Evolutionary conservation across 2,797 vertebrate species (phyloP).

Genomic region (Ptychobarbus kaznakovi): DNA sequence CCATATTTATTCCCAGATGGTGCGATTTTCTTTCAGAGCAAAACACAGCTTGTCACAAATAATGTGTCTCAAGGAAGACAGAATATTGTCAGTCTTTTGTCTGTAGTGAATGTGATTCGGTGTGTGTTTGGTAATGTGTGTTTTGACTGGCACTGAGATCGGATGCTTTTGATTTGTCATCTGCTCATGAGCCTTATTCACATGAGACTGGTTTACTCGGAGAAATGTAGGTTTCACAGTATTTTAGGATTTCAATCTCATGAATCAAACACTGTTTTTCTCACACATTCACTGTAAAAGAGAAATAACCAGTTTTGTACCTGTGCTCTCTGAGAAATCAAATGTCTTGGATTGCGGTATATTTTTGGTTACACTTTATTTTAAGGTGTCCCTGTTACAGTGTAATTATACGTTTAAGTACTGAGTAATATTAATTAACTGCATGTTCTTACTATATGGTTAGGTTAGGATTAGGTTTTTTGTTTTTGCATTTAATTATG

Average conservation of each 20-base stretch:
- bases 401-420: too few species aligned
- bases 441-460: too few species aligned
- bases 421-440: too few species aligned
- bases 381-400: too few species aligned
- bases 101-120: background rate
- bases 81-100: conserved; percentile 12
- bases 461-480: too few species aligned
- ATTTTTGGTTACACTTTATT: background rate
- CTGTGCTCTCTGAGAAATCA: background rate
- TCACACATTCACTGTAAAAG: background rate
- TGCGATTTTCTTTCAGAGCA: background rate
- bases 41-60: conserved; percentile 23
- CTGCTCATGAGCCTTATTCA: background rate
- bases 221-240: background rate
- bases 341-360: background rate
- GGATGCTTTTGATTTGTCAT: background rate
- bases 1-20: conserved; percentile 30
- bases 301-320: background rate
- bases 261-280: background rate
- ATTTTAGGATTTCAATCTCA: background rate
- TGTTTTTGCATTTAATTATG: too few species aligned
- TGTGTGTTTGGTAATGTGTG: background rate
- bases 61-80: background rate
- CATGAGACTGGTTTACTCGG: background rate
- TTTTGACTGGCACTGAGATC: background rate